Evolutionary conservation across 2,113 vertebrate species (phyloP), one percentile per base, ranked within the genome.

Genomic region (Hypanus sabinus): DNA sequence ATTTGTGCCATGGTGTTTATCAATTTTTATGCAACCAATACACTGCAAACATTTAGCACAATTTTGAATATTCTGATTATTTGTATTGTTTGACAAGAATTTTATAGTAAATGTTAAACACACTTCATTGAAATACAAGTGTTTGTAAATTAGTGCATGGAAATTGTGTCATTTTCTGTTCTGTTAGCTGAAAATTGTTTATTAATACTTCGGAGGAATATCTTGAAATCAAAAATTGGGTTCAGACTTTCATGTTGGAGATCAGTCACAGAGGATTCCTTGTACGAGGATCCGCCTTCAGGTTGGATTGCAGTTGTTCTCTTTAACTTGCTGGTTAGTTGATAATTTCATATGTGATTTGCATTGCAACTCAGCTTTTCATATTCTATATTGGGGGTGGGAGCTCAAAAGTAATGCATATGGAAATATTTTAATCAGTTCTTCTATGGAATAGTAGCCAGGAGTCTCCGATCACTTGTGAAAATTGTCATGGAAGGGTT

Each of bases 211-310:
- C 71, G 24, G 68, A 92, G 20, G 38, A 73, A 92, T 71, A 92
- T 24, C 65, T 92, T 92, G 90, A 92, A 92, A 92, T 68, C 90
- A 38, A 38, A 71, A 73, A 92, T 73, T 92, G 33, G 71, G 88
- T 68, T 91, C 20, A 71, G 30, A 71, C 65, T 71, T 92, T 91
- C 88, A 91, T 91, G 16, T n/a, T 38, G 65, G 90, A 46, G 68
- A 88, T 88, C 57, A 62, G 85, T 60, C 57, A n/a, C 85, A 65
- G 55, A 62, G 57, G 85, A 88, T 88, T 88, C 57, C 85, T 88
- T 88, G 57, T 36, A 36, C 27, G 68, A 92, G 68, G 90, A 71
- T 92, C 68, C 70, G 65, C 7, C 62, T 70, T 71, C 65, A 92
- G 65, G 33, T 92, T 46, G 90, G n/a, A 92, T 27, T 3, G 36